Evolutionary conservation across 2,888 invertebrate genomes (phyloP).

Genomic region (Epirrita christyi): DNA sequence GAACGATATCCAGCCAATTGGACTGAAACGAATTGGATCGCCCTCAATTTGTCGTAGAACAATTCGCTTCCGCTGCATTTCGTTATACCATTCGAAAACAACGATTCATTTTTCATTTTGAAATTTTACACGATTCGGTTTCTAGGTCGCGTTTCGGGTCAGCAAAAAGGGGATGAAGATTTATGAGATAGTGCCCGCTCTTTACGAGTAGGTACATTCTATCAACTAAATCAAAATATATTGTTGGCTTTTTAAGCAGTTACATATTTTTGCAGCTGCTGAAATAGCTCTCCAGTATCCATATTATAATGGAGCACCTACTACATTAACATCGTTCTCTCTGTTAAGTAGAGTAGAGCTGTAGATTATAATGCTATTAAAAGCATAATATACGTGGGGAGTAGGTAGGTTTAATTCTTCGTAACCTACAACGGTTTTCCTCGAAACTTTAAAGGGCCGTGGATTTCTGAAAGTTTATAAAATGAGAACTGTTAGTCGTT

Average conservation of each 20-base stretch:
- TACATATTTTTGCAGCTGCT: conserved; percentile 3
- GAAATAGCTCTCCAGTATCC: not conserved
- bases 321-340: not conserved
- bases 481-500: conserved; percentile 60
- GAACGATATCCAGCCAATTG: conserved; percentile 81
- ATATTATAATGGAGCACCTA: not conserved
- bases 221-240: conserved; percentile 23
- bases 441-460: conserved; percentile 64
- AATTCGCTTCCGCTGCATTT: conserved; percentile 75
- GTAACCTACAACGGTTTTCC: conserved; percentile 63
- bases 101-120: conserved; percentile 54
- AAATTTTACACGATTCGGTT: conserved; percentile 37
- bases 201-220: conserved; percentile 19
- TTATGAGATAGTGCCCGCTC: conserved; percentile 22
- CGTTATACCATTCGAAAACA: conserved; percentile 62
- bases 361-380: not conserved
- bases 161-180: conserved; percentile 23
- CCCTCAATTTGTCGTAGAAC: conserved; percentile 77
- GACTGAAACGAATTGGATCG: conserved; percentile 83
- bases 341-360: not conserved
- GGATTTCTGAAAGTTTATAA: conserved; percentile 61
- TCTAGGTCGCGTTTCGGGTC: conserved; percentile 32
- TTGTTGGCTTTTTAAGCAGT: conserved; percentile 25
- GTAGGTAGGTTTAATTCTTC: conserved; percentile 43
- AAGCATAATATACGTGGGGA: conserved; percentile 9